Conservation (phyloP, 1,140 invertebrate species). For the Patella vulgata region DNA sequence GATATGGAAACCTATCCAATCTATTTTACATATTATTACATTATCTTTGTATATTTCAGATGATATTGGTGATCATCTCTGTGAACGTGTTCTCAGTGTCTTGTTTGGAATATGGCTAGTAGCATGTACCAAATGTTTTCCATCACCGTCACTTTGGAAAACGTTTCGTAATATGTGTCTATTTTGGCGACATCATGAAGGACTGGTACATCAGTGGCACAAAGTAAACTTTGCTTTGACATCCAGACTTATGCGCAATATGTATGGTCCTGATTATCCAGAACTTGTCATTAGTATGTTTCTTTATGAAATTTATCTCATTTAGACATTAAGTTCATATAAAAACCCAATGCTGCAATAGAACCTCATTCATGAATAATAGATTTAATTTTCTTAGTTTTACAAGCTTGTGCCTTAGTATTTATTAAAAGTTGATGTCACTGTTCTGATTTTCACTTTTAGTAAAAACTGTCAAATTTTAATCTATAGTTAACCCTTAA, state of each 20-base stretch:
- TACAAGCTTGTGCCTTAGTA: too few relatives aligned
- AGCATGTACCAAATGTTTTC: slow-evolving; percentile 89
- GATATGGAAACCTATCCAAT: too few relatives aligned
- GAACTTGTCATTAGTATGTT: slow-evolving; percentile 74
- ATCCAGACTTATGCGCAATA: slow-evolving; percentile 82
- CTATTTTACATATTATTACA: too few relatives aligned
- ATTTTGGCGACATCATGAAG: slow-evolving; percentile 91
- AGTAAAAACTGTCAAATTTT: too few relatives aligned
- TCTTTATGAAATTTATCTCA: not conserved
- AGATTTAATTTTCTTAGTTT: too few relatives aligned
- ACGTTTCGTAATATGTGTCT: slow-evolving; percentile 92
- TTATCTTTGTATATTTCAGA: too few relatives aligned
- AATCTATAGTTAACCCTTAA: too few relatives aligned
- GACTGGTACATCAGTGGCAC: slow-evolving; percentile 93
- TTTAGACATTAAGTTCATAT: too few relatives aligned
- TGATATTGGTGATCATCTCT: slow-evolving; percentile 93
- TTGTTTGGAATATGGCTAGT: slow-evolving; percentile 95
- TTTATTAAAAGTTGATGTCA: too few relatives aligned
- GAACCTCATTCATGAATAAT: too few relatives aligned
- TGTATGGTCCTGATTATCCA: slow-evolving; percentile 90
- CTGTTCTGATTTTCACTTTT: too few relatives aligned
- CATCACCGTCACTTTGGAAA: slow-evolving; percentile 94
- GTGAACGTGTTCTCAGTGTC: slow-evolving; percentile 89
- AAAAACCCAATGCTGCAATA: not conserved
- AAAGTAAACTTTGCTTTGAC: slow-evolving; percentile 90